Base-by-base conservation (phyloP, 1,140 invertebrate species). In the Carcinoscorpius rotundicauda region DNA sequence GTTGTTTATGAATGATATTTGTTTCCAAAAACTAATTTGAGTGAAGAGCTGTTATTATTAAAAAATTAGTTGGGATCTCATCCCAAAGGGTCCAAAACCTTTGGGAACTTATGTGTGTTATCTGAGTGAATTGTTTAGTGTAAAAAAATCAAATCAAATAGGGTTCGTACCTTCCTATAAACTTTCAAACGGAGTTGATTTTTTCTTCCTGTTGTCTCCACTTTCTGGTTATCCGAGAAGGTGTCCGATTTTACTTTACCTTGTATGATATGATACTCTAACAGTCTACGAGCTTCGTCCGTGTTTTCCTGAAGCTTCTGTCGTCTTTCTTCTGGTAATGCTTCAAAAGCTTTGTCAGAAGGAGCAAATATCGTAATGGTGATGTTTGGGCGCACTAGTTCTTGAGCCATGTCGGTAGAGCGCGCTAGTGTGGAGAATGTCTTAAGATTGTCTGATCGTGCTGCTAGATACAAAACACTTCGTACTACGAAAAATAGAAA, bases 321-420 rank as follows among this genome's bases (percentile, higher is more conserved):
- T 51, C 79, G 63, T 8, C 74, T 68, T 29, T 69, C 71, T 55
- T 72, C 66, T 10, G 77, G 74, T 50, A 83, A 68, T 62, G 78
- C 77, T 48, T 73, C 70, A 66, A 81, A 76, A 59, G 80, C 80
- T 9, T 73, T 74, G 62, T 82, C 76, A 5, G 74, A 81, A 5
- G 82, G 80, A 3, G 81, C 82, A 66, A 83, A 79, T 4, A 84
- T 65, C 2, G 82, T 83, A n/a, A 78, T 71, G 49, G 81, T 76
- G 29, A 78, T 78, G 5, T 77, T 75, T 8, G 72, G 72, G 11
- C 77, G 73, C 10, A 73, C 64, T 4, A 83, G 72, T 53, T 69
- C 72, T 71, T 51, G 81, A 60, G 59, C 79, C 48, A 81, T 62
- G 1, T 77, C 77, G 5, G 78, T 76, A 49, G 72, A 73, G 62